Percentiles rank a stretch among this genome's conserved stretches.
Conservation (phyloP, 37 sponge, comb jelly and placozoan genomes). For the Cladorhizidae sp. region DNA sequence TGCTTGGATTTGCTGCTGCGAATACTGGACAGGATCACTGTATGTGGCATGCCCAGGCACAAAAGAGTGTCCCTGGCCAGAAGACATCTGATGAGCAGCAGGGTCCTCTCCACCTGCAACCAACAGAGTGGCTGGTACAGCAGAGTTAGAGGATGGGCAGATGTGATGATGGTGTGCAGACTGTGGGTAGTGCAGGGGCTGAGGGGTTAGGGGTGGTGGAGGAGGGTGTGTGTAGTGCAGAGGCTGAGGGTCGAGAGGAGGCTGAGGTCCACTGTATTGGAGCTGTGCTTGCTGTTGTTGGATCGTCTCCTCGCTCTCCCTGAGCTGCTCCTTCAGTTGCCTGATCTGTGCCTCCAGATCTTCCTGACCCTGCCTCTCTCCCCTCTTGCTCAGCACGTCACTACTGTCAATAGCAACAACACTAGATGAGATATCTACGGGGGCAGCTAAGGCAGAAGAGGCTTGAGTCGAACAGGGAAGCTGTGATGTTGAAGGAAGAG, state of each 20-base stretch:
- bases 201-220: neutral
- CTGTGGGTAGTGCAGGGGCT: neutral
- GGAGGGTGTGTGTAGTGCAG: neutral
- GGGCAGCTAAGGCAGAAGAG: neutral
- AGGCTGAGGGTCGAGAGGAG: too few relatives aligned
- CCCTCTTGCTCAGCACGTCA: too few relatives aligned
- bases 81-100: neutral
- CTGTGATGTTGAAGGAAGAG: neutral
- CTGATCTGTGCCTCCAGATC: neutral
- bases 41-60: neutral
- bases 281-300: constrained; percentile 4
- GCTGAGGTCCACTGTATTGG: neutral
- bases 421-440: neutral
- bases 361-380: neutral
- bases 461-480: neutral
- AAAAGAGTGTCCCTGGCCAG: neutral
- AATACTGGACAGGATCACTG: constrained; percentile 10
- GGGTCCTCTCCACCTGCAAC: neutral
- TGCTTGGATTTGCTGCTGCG: neutral
- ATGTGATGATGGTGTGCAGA: neutral
- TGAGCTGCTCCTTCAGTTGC: constrained; percentile 23
- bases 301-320: constrained; percentile 17
- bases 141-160: neutral
- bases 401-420: neutral
- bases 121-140: neutral